Percentiles rank a stretch among this genome's conserved stretches.
Conservation (phyloP, 2,113 vertebrate species). For the Pedionomus torquatus region DNA sequence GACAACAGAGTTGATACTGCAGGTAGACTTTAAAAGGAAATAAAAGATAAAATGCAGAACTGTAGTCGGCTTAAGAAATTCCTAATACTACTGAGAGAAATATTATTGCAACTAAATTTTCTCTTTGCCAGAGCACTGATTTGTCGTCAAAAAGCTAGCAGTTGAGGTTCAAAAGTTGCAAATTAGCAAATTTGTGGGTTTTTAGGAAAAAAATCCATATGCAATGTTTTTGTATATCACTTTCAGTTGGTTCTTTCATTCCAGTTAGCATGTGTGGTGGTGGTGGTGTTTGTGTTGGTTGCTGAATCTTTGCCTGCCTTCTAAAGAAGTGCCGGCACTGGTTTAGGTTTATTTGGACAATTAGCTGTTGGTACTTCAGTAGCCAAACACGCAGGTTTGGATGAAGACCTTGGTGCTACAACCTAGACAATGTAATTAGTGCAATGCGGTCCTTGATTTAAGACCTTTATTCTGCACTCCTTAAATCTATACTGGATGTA, state of each 20-base stretch:
- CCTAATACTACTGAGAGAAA: not conserved
- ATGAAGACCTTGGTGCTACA: not conserved
- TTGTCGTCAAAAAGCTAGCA: not conserved
- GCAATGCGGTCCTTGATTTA: not conserved
- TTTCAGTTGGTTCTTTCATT: not conserved
- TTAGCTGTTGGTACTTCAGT: not conserved
- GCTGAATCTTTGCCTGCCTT: not conserved
- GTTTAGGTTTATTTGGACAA: not conserved
- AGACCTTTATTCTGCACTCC: not conserved
- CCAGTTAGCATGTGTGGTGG: not conserved
- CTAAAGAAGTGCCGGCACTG: not conserved
- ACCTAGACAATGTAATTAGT: not conserved
- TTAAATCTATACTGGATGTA: not conserved
- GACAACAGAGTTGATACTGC: not conserved
- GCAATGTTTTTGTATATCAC: fast-evolving
- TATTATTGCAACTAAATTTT: not conserved
- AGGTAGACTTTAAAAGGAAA: not conserved
- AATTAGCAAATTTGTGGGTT: not conserved
- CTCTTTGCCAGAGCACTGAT: not conserved
- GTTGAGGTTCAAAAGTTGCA: not conserved
- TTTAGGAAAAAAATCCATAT: not conserved
- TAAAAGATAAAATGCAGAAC: not conserved
- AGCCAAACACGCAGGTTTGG: not conserved
- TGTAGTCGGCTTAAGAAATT: not conserved
- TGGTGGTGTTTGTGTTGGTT: not conserved